Evolutionary conservation across 2,797 vertebrate genomes (phyloP), one percentile per base, ranked within the genome.

Genomic region (Epinephelus malabaricus): DNA sequence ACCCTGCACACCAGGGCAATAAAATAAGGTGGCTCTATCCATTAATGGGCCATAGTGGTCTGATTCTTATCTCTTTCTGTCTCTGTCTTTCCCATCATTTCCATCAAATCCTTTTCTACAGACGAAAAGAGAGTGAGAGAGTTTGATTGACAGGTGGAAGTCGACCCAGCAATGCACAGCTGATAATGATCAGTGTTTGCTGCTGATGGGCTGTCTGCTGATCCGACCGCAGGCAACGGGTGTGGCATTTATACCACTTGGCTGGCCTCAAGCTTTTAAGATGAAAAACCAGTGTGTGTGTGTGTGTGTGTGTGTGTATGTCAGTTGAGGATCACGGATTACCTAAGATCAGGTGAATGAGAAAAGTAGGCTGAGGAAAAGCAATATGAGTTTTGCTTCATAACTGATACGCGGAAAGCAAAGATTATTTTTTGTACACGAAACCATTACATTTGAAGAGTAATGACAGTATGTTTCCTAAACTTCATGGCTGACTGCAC

Each of bases 121-220:
- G 88, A 84, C 81, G 72, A n/a, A 77, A 85, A 82, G 65, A 17
- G 47, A 70, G 60, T 8, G 1, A 18, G 47, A 70, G 60, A 10
- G 1, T 78, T 81, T 93, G 92, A 92, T 34, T 69, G 92, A 79
- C 88, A 76, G 88, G 50, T 87, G 83, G 82, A 90, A 88, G 88
- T 73, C 69, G 84, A 73, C 78, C 73, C 56, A 78, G 84, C 86
- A 79, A 84, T 70, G 71, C 63, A 38, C 12, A 46, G 61, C 73
- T 66, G 92, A 92, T 92, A 90, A 85, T 73, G 65, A 92, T 89
- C 84, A 63, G 71, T 67, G 90, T 81, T 80, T 56, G 79, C 79
- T 64, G 76, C 86, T 84, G 87, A 90, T 90, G 81, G 88, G 69
- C 74, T 85, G 84, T 69, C 81, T 82, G 87, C 80, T 86, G 83